These are phyloP conservation scores for Amblyjoppa proteus DNA, from an alignment of 2,888 invertebrate genomes.

Conservation along the genomic window DNA sequence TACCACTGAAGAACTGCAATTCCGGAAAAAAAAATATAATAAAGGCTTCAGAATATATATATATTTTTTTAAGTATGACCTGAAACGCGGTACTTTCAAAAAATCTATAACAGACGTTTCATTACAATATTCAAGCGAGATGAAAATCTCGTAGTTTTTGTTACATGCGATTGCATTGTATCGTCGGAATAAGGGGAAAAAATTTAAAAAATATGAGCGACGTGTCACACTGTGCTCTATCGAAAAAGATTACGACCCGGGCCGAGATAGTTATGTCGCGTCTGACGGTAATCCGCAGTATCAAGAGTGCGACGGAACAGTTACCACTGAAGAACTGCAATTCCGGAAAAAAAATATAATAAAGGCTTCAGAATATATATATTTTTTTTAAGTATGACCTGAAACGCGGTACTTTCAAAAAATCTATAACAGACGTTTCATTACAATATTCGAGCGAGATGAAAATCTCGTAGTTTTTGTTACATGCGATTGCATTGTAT, in stretches of 20 bases:
- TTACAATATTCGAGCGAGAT: too few species aligned
- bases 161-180: neutral
- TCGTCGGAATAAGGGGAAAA: neutral
- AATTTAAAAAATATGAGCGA: neutral
- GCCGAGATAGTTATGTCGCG: neutral
- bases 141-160: neutral
- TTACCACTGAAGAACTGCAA: constrained; percentile 15
- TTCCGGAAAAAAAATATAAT: constrained; percentile 5
- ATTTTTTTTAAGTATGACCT: too few species aligned
- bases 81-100: too few species aligned
- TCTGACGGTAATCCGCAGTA: neutral
- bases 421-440: too few species aligned
- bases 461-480: neutral
- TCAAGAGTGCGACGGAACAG: neutral
- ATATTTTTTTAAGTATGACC: too few species aligned
- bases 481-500: neutral
- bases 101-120: too few species aligned
- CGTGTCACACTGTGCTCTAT: neutral
- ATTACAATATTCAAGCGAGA: too few species aligned
- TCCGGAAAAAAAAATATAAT: constrained; percentile 1
- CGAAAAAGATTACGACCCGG: neutral
- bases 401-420: too few species aligned
- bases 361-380: neutral
- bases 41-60: neutral
- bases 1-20: constrained; percentile 15